A percentile compares a stretch with the other conserved stretches of the same genome.
Conservation (phyloP, 2,113 vertebrate species). For the Climacteris rufus region DNA sequence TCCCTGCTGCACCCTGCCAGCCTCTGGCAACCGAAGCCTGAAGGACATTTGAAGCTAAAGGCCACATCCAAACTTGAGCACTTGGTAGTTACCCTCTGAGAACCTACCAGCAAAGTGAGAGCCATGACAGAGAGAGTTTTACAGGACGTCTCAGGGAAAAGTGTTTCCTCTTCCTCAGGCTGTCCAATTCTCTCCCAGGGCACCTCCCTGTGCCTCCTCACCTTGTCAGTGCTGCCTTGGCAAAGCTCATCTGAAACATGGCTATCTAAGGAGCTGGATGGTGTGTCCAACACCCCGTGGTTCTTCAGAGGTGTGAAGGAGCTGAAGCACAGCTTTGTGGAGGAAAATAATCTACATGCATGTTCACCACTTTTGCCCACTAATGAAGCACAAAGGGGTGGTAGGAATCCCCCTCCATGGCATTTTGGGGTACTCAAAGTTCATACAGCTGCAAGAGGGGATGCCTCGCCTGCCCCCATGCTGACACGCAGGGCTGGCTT, state of each 20-base stretch:
- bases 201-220: not conserved
- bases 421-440: not conserved
- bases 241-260: not conserved
- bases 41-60: constrained; percentile 6
- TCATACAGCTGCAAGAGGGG: not conserved
- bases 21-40: not conserved
- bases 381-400: accelerated
- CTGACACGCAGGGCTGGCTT: not conserved
- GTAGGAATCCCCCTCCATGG: not conserved
- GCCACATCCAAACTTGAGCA: not conserved
- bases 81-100: not conserved
- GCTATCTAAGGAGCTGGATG: not conserved
- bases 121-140: not conserved
- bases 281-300: not conserved
- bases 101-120: not conserved
- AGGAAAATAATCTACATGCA: not conserved
- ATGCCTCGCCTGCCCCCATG: not conserved
- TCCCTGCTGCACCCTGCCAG: not conserved
- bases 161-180: not conserved
- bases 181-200: not conserved
- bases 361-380: not conserved
- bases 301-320: not conserved
- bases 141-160: not conserved
- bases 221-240: not conserved
- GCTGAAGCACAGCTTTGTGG: not conserved